Evolutionary conservation across 2,113 vertebrate species (phyloP).

Genomic region (Gymnarchus niloticus): DNA sequence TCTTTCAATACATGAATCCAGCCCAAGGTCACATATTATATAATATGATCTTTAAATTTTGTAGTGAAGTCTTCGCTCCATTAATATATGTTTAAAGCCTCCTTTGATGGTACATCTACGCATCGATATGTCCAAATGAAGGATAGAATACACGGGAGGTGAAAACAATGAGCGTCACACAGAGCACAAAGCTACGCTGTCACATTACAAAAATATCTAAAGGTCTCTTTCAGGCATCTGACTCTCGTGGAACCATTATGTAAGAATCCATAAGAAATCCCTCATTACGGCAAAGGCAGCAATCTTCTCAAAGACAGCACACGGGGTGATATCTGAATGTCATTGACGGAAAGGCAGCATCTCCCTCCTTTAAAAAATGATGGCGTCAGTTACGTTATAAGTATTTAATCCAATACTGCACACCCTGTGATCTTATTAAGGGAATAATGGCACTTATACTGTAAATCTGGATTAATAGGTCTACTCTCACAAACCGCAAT

Average conservation of each 20-base stretch:
- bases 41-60: background rate
- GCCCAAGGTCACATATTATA: background rate
- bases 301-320: slow-evolving; percentile 25
- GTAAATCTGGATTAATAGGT: slow-evolving; percentile 73
- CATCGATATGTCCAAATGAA: background rate
- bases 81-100: background rate
- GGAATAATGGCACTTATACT: slow-evolving; percentile 70
- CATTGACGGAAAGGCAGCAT: slow-evolving; percentile 56
- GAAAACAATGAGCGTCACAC: background rate
- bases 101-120: background rate
- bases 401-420: slow-evolving; percentile 72
- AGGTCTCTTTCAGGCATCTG: slow-evolving; percentile 47
- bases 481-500: slow-evolving; percentile 62
- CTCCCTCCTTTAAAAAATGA: slow-evolving; percentile 60
- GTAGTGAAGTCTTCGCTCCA: background rate
- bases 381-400: slow-evolving; percentile 70
- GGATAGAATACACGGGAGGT: background rate
- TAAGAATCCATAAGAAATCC: slow-evolving; percentile 33
- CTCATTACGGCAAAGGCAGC: slow-evolving; percentile 22
- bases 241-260: slow-evolving; percentile 52
- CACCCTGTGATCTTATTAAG: slow-evolving; percentile 73
- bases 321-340: slow-evolving; percentile 55
- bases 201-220: slow-evolving; percentile 19
- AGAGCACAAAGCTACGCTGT: background rate
- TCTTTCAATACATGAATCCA: background rate